Evolutionary conservation across 2,888 invertebrate species (phyloP), one percentile per base, ranked within the genome.

Genomic region (Volucella inflata): DNA sequence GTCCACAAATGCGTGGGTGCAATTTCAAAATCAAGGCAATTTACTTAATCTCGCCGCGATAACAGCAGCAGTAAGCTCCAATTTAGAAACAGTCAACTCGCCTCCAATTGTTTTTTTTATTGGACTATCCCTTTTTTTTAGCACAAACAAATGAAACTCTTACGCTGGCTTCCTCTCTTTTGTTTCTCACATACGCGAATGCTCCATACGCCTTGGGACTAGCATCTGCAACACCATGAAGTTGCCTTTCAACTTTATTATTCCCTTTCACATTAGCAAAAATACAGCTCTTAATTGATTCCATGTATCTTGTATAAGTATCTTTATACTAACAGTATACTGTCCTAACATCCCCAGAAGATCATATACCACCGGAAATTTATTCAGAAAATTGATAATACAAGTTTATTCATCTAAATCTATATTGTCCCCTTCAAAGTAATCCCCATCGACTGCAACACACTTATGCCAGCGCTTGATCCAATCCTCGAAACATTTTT

Each of bases 201-300:
- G 68, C 80, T 46, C 80, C 80, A 65, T 80, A 87, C 10, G 87
- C 83, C 46, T 53, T 50, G 17, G 77, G 83, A 51, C 83, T 87
- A 12, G 21, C 1, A 21, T 21, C 21, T 21, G 21, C 21, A 21
- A n/a, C n/a, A n/a, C n/a, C n/a, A n/a, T n/a, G n/a, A n/a, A n/a
- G n/a, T n/a, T n/a, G n/a, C n/a, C n/a, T n/a, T n/a, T n/a, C 71
- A 38, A 72, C 77, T 8, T 72, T 17, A 50, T 79, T 65, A n/a
- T 55, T 17, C 11, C 8, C 50, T 16, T 12, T 11, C 8, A 40
- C 16, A 46, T 40, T 51, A 9, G 11, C 11, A 3, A 67, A 67
- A 4, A 74, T n/a, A n/a, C n/a, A n/a, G n/a, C n/a, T n/a, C n/a
- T n/a, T n/a, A n/a, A n/a, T n/a, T n/a, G n/a, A n/a, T n/a, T n/a